phyloP scores from a whole-genome alignment of 2,888 invertebrate genomes.

The Timandra comae region DNA sequence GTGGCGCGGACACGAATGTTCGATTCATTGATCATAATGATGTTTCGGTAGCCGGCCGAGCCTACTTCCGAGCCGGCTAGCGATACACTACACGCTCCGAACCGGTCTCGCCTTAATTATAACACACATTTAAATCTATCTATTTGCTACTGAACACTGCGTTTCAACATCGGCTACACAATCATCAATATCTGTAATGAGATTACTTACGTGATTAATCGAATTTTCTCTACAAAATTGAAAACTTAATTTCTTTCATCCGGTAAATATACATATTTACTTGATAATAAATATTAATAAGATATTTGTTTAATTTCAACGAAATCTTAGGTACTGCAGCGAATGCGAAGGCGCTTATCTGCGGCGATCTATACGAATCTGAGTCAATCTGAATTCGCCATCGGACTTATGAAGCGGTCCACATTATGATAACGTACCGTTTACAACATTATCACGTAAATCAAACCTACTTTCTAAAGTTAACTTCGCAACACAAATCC shows the following conservation, averaged over 20 bases:
- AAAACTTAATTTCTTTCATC: conserved; percentile 34
- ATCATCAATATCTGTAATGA: conserved; percentile 61
- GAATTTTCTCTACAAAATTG: conserved; percentile 39
- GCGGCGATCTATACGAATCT: conserved; percentile 38
- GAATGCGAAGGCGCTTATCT: conserved; percentile 27
- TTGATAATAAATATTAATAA: conserved; percentile 15
- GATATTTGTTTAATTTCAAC: conserved; percentile 20
- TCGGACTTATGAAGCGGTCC: conserved; percentile 31
- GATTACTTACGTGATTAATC: conserved; percentile 57
- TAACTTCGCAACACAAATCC: conserved; percentile 43
- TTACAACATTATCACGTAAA: conserved; percentile 39
- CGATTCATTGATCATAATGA: conserved; percentile 73
- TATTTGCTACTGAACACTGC: conserved; percentile 62
- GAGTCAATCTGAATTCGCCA: conserved; percentile 52
- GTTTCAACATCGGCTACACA: conserved; percentile 49
- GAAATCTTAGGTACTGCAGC: not conserved
- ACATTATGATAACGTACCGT: conserved; percentile 26
- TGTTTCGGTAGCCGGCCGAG: conserved; percentile 43
- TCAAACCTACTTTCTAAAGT: conserved; percentile 32
- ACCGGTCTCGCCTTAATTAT: conserved; percentile 70
- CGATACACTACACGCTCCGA: conserved; percentile 39
- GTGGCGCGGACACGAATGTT: conserved; percentile 55
- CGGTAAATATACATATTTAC: conserved; percentile 14
- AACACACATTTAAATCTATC: conserved; percentile 64
- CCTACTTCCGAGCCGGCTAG: conserved; percentile 54